A percentile compares a stretch with the other conserved stretches of the same genome.
These are phyloP conservation scores for Moxostoma hubbsi DNA, from an alignment of 2,797 vertebrate genomes.

Conservation along the genomic window DNA sequence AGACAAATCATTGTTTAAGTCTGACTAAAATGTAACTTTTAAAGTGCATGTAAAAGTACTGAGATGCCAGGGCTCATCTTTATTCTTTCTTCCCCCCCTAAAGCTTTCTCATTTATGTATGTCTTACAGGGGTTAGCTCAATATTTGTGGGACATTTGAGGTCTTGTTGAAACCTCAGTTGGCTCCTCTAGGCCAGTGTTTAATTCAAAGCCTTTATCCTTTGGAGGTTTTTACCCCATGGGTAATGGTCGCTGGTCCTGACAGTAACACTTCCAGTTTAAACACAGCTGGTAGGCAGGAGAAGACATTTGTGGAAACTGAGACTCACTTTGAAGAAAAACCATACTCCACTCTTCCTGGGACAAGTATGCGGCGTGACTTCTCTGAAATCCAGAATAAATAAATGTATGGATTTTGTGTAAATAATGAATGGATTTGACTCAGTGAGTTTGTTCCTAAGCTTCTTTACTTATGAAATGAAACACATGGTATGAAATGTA, in stretches of 20 bases:
- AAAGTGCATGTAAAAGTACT: no score
- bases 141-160: conserved; percentile 1
- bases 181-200: background rate
- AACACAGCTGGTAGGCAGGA: conserved; percentile 57
- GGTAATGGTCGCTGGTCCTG: conserved; percentile 50
- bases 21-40: no score
- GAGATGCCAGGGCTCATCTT: no score
- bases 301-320: conserved; percentile 45
- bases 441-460: conserved; percentile 51
- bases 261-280: conserved; percentile 54
- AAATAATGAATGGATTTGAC: conserved; percentile 62
- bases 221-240: conserved; percentile 47
- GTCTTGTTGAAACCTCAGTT: conserved; percentile 53
- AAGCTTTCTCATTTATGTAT: background rate
- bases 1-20: no score
- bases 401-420: conserved; percentile 58
- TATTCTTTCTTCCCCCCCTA: no score
- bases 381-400: conserved; percentile 63
- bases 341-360: conserved; percentile 51
- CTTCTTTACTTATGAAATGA: conserved; percentile 54
- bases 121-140: conserved; percentile 6
- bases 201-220: conserved; percentile 56
- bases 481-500: conserved; percentile 43
- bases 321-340: conserved; percentile 51
- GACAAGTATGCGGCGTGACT: conserved; percentile 57